These are phyloP conservation scores for Trachops cirrhosus DNA, from an alignment of 2,797 vertebrate species.

Conservation along the genomic window DNA sequence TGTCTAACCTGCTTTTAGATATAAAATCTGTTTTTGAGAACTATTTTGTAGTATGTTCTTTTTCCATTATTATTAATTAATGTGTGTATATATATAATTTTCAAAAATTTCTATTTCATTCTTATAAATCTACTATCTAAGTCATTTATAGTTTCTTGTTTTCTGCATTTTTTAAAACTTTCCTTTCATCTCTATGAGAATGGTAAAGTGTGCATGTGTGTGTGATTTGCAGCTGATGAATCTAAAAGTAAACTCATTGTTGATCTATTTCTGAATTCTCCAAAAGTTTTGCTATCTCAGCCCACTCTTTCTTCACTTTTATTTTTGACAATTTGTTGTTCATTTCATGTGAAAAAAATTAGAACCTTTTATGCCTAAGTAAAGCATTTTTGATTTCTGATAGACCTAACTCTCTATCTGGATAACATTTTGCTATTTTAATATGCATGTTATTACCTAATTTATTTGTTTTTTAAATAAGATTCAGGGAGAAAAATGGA, in stretches of 20 bases:
- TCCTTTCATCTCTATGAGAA: neutral
- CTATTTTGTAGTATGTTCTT: neutral
- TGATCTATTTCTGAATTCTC: neutral
- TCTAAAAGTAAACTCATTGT: neutral
- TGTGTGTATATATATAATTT: neutral
- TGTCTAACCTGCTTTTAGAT: neutral
- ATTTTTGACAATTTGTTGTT: neutral
- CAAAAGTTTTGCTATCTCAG: neutral
- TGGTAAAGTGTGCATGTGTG: neutral
- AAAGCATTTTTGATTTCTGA: neutral
- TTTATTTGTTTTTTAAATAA: neutral
- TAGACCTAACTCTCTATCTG: neutral
- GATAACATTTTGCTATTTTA: neutral
- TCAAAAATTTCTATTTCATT: neutral
- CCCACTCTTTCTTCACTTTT: neutral
- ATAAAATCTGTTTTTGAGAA: conserved; percentile 47
- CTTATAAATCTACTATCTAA: neutral
- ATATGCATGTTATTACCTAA: neutral
- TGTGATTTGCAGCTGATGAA: neutral
- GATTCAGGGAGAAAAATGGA: neutral
- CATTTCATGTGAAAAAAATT: neutral
- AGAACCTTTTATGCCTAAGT: neutral
- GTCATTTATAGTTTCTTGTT: neutral
- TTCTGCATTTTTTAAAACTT: neutral
- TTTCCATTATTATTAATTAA: neutral